A percentile compares a stretch with the other conserved stretches of the same genome.
These are phyloP conservation scores for Neocrepidodera transversa DNA, from an alignment of 2,888 invertebrate genomes.

Conservation along the genomic window DNA sequence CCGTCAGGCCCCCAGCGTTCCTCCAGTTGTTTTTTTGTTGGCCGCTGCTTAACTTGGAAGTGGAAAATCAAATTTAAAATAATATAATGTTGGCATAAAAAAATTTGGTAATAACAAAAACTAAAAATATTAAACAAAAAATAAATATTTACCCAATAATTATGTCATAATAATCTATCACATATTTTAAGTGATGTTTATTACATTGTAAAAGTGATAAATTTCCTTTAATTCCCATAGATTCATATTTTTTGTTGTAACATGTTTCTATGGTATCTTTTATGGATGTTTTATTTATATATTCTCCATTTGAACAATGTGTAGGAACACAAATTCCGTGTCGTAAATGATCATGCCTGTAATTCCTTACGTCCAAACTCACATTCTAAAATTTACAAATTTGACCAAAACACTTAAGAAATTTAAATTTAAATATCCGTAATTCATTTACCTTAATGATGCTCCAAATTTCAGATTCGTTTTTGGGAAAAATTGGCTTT, in stretches of 20 bases:
- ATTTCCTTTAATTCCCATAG: constrained; percentile 42
- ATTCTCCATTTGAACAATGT: constrained; percentile 38
- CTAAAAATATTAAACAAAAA: too few species aligned
- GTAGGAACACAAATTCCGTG: constrained; percentile 50
- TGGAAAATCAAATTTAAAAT: too few species aligned
- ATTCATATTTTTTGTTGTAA: constrained; percentile 44
- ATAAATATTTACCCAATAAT: constrained; percentile 38
- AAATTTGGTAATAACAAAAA: too few species aligned
- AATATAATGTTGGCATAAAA: too few species aligned
- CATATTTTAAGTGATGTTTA: constrained; percentile 25
- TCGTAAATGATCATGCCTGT: constrained; percentile 50
- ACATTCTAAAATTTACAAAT: constrained; percentile 50
- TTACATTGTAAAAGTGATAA: constrained; percentile 45
- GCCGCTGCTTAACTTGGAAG: too few species aligned
- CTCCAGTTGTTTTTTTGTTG: too few species aligned
- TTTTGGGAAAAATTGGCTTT: constrained; percentile 29
- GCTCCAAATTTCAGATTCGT: constrained; percentile 36
- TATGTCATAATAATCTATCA: constrained; percentile 38
- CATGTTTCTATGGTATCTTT: constrained; percentile 39
- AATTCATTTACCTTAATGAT: constrained; percentile 41
- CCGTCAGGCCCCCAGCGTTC: too few species aligned
- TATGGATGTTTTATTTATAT: background rate
- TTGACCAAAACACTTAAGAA: too few species aligned
- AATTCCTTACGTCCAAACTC: constrained; percentile 45
- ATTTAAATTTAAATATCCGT: background rate